Evolutionary conservation across 2,888 invertebrate genomes (phyloP).

Genomic region (Fissipunctia ypsillon): DNA sequence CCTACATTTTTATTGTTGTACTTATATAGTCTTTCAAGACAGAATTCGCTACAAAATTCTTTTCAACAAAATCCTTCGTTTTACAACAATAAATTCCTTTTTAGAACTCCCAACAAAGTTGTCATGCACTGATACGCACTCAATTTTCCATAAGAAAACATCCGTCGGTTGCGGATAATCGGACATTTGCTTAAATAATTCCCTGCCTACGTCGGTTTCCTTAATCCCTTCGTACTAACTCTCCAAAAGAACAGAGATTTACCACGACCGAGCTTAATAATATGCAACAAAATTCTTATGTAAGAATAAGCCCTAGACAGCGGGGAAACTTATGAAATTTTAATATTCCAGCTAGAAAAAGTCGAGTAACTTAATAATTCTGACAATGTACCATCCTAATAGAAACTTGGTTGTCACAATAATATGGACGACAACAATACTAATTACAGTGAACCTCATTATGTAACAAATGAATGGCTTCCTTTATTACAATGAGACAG

Average conservation of each 20-base stretch:
- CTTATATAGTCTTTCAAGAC: conserved; percentile 9
- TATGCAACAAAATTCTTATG: conserved; percentile 77
- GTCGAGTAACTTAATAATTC: conserved; percentile 70
- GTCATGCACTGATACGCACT: conserved; percentile 26
- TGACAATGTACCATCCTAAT: conserved; percentile 46
- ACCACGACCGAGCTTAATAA: conserved; percentile 80
- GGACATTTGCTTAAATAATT: conserved; percentile 70
- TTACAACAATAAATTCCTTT: conserved; percentile 14
- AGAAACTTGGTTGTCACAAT: conserved; percentile 39
- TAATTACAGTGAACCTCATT: conserved; percentile 17
- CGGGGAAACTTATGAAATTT: conserved; percentile 82
- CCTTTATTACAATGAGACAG: neutral
- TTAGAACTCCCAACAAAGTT: conserved; percentile 19
- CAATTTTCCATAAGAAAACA: conserved; percentile 43
- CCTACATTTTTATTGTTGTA: conserved; percentile 35
- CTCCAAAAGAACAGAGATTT: conserved; percentile 78
- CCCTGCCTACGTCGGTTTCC: conserved; percentile 57
- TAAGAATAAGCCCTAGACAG: conserved; percentile 80
- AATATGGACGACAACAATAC: conserved; percentile 31
- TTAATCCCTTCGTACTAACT: conserved; percentile 77
- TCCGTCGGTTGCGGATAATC: conserved; percentile 27
- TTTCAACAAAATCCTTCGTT: conserved; percentile 13
- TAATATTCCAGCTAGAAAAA: conserved; percentile 79
- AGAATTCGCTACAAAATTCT: conserved; percentile 14
- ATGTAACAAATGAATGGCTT: conserved; percentile 32